A percentile compares a stretch with the other conserved stretches of the same genome.
Evolutionary conservation across 2,797 vertebrate species (phyloP).

Genomic region (Ctenosaura bakeri): DNA sequence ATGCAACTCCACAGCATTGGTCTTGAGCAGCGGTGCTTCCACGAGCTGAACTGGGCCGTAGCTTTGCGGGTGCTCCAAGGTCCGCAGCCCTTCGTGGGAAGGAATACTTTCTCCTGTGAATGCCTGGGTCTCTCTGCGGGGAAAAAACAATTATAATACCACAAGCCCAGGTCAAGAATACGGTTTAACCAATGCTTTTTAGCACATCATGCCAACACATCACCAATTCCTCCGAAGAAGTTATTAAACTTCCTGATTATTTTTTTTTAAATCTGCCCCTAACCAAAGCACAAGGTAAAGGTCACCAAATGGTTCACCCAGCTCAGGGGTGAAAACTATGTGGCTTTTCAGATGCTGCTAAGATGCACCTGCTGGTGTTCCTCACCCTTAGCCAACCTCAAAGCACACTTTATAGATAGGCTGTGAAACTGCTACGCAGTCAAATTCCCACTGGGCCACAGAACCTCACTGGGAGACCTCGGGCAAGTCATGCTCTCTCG

Average conservation of each 20-base stretch:
- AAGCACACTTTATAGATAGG: too few species aligned
- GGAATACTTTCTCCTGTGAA: slow-evolving; percentile 54
- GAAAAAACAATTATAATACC: neutral
- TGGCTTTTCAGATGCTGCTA: too few species aligned
- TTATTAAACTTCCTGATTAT: too few species aligned
- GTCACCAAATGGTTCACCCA: neutral
- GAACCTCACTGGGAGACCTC: too few species aligned
- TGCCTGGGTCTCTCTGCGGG: slow-evolving; percentile 61
- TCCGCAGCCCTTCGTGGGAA: slow-evolving; percentile 33
- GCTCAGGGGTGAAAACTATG: neutral
- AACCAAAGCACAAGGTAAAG: neutral
- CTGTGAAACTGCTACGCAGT: too few species aligned
- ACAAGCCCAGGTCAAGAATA: slow-evolving; percentile 32
- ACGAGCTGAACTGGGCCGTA: slow-evolving; percentile 44
- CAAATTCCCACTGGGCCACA: too few species aligned
- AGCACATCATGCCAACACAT: slow-evolving; percentile 1
- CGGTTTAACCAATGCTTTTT: neutral
- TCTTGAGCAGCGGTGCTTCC: slow-evolving; percentile 23
- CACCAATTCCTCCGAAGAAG: neutral
- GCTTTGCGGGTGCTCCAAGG: slow-evolving; percentile 40
- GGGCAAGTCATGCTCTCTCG: too few species aligned
- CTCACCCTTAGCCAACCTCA: too few species aligned
- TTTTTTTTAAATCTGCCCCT: neutral
- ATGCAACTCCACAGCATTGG: slow-evolving; percentile 62
- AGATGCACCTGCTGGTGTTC: too few species aligned